Percentiles rank a stretch among this genome's conserved stretches.
Conservation (phyloP, 2,113 vertebrate species). For the Neotragus moschatus region DNA sequence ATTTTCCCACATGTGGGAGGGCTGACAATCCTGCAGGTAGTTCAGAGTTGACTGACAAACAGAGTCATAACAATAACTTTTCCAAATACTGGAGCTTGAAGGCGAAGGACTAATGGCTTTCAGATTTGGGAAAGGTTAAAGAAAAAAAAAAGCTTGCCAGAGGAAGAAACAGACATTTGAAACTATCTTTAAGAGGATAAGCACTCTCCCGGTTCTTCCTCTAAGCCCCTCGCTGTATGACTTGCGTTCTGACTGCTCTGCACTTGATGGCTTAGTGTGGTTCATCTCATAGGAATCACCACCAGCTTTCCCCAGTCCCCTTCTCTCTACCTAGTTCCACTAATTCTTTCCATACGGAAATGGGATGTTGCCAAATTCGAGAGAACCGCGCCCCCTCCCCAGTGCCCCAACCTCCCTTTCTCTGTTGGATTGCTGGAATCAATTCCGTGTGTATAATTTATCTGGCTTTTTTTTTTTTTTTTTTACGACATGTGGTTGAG, state of each 20-base stretch:
- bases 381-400: not conserved
- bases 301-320: accelerated
- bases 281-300: not conserved
- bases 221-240: not conserved
- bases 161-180: not conserved
- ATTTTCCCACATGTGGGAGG: not conserved
- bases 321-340: accelerated
- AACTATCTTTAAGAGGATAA: not conserved
- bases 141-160: not conserved
- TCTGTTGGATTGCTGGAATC: not conserved
- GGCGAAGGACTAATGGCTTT: not conserved
- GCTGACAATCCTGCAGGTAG: conserved; percentile 10
- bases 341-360: not conserved
- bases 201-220: not conserved
- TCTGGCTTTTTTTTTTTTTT: not conserved
- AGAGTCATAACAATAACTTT: not conserved
- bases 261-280: not conserved
- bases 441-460: not conserved
- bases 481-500: not conserved
- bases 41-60: not conserved
- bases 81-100: not conserved
- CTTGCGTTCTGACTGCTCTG: not conserved
- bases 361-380: not conserved
- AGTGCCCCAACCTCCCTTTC: not conserved
- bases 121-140: not conserved